Percentiles rank a stretch among this genome's conserved stretches.
Evolutionary conservation across 2,888 invertebrate species (phyloP).

Genomic region (Baccha elongata): DNA sequence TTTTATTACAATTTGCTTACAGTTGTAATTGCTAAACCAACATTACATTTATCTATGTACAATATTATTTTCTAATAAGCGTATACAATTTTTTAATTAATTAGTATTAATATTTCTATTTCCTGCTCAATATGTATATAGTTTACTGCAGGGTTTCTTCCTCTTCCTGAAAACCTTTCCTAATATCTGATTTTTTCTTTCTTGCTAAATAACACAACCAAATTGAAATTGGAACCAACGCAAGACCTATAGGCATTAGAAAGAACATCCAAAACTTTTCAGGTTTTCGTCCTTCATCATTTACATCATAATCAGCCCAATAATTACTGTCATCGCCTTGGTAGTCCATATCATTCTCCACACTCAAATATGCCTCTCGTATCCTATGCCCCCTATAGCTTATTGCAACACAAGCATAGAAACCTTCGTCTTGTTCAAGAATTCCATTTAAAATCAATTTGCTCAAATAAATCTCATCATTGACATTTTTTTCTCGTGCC

Average conservation of each 20-base stretch:
- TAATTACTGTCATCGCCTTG: conserved; percentile 75
- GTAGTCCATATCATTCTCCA: conserved; percentile 71
- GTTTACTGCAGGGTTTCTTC: conserved; percentile 76
- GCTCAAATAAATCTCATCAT: conserved; percentile 80
- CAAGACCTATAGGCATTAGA: conserved; percentile 80
- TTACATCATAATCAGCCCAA: conserved; percentile 77
- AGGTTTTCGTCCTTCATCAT: conserved; percentile 76
- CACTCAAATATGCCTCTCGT: conserved; percentile 79
- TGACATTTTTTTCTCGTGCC: conserved; percentile 78
- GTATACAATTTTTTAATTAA: conserved; percentile 45
- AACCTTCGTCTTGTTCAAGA: conserved; percentile 77
- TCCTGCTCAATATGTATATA: not conserved
- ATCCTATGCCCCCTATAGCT: conserved; percentile 80
- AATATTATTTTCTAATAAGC: conserved; percentile 71
- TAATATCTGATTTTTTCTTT: conserved; percentile 74
- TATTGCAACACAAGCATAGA: conserved; percentile 81
- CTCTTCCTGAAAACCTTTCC: conserved; percentile 71
- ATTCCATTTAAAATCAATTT: conserved; percentile 79
- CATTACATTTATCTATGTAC: too few species aligned
- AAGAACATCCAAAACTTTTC: conserved; percentile 79
- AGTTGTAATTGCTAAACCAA: too few species aligned
- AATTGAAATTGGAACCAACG: conserved; percentile 78
- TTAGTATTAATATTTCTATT: not conserved
- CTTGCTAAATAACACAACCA: conserved; percentile 79
- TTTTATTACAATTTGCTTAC: too few species aligned